These are phyloP conservation scores for Oncorhynchus masou DNA, from an alignment of 2,113 vertebrate species.

Conservation along the genomic window DNA sequence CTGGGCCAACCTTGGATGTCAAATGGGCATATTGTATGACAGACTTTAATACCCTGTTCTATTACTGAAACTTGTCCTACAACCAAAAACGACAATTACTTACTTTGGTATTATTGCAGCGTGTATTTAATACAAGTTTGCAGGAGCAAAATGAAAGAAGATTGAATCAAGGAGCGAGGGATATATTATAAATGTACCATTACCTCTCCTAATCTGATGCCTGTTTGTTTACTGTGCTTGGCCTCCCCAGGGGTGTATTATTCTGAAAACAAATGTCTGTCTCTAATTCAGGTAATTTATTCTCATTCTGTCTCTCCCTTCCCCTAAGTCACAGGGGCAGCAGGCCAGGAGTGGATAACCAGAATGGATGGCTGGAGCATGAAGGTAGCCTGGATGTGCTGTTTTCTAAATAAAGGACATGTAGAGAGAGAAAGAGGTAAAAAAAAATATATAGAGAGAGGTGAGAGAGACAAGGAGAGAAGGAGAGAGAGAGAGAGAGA, in stretches of 20 bases:
- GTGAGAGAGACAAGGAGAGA: too few species aligned
- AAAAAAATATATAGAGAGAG: neutral
- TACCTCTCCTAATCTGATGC: conserved; percentile 31
- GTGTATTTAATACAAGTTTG: conserved; percentile 39
- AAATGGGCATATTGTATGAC: neutral
- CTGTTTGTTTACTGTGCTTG: conserved; percentile 28
- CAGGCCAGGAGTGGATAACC: conserved; percentile 1
- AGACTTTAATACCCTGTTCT: neutral
- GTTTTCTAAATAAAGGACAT: too few species aligned
- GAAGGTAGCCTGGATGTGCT: neutral
- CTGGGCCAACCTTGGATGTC: conserved; percentile 6
- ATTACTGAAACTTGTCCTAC: conserved; percentile 20
- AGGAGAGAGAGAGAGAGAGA: too few species aligned
- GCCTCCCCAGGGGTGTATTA: conserved; percentile 27
- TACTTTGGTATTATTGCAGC: conserved; percentile 21
- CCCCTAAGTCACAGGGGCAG: neutral
- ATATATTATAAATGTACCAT: conserved; percentile 28
- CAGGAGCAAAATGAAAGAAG: conserved; percentile 23
- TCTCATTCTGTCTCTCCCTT: conserved; percentile 21
- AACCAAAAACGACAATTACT: conserved; percentile 11
- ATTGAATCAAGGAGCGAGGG: conserved; percentile 38
- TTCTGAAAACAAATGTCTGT: conserved; percentile 26
- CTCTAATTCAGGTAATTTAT: conserved; percentile 21
- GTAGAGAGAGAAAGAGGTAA: too few species aligned
- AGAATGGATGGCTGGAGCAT: conserved; percentile 16